Evolutionary conservation across 2,113 vertebrate species (phyloP).

Genomic region (Dipodomys ordii): DNA sequence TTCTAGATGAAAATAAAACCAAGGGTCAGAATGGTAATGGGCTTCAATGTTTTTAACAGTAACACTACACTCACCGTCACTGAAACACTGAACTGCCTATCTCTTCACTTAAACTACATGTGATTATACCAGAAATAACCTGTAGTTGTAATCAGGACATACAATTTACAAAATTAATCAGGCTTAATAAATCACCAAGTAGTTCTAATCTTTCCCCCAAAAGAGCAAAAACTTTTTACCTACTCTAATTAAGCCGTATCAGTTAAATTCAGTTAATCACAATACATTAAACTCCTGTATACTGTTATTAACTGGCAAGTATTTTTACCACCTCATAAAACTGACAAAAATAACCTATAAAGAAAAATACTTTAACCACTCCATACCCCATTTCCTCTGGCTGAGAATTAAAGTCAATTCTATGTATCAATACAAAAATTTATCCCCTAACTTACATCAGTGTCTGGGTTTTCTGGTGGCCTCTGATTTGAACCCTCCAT

Average conservation of each 20-base stretch:
- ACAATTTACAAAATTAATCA: not conserved
- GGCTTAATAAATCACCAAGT: not conserved
- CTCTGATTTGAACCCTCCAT: slow-evolving; percentile 83
- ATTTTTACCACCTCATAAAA: not conserved
- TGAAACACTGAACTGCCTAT: not conserved
- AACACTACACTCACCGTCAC: not conserved
- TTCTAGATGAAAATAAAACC: slow-evolving; percentile 3
- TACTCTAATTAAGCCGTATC: not conserved
- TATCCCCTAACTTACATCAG: slow-evolving; percentile 84
- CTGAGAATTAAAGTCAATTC: not conserved
- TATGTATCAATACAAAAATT: not conserved
- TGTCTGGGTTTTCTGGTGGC: slow-evolving; percentile 73
- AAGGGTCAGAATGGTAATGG: not conserved
- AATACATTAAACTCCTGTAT: not conserved
- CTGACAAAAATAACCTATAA: not conserved
- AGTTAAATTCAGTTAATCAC: not conserved
- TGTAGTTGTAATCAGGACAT: not conserved
- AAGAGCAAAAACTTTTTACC: too few relatives aligned
- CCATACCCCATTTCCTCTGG: not conserved
- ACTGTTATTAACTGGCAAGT: not conserved
- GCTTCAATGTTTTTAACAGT: not conserved
- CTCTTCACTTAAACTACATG: not conserved
- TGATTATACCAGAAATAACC: not conserved
- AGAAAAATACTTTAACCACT: not conserved
- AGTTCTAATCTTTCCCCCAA: not conserved